Evolutionary conservation across 2,888 invertebrate species (phyloP).

Genomic region (Charanyca ferruginea): DNA sequence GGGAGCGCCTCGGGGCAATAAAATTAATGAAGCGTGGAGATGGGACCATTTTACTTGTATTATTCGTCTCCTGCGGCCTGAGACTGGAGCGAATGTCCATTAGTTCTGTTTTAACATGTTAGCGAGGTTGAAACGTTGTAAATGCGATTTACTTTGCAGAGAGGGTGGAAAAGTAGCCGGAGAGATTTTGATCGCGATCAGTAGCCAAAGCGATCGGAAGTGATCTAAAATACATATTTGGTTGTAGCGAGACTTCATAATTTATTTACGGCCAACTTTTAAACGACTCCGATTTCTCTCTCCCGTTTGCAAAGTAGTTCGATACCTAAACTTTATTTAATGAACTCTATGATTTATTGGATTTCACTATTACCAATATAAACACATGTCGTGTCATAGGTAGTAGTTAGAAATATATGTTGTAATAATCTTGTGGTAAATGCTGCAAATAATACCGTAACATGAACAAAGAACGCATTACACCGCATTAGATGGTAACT

Average conservation of each 20-base stretch:
- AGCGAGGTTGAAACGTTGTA: constrained; percentile 91
- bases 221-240: constrained; percentile 74
- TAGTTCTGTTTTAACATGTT: constrained; percentile 92
- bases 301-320: constrained; percentile 13
- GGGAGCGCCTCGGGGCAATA: constrained; percentile 90
- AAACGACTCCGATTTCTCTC: constrained; percentile 18
- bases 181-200: constrained; percentile 85
- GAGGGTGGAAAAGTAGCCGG: constrained; percentile 89
- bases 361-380: background rate
- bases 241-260: constrained; percentile 53
- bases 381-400: constrained; percentile 5
- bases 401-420: constrained; percentile 23
- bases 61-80: constrained; percentile 91
- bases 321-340: background rate
- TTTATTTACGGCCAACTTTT: constrained; percentile 53
- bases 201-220: constrained; percentile 82
- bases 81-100: constrained; percentile 91
- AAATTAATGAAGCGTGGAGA: constrained; percentile 91
- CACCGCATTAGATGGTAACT: constrained; percentile 83
- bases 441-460: constrained; percentile 50
- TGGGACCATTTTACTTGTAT: constrained; percentile 91
- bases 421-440: constrained; percentile 39
- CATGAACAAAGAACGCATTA: constrained; percentile 82
- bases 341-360: background rate
- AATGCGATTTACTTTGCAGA: constrained; percentile 90